Percentiles rank a stretch among this genome's conserved stretches.
These are phyloP conservation scores for Enteromius trimaculatus DNA, from an alignment of 2,797 vertebrate species.

Conservation along the genomic window DNA sequence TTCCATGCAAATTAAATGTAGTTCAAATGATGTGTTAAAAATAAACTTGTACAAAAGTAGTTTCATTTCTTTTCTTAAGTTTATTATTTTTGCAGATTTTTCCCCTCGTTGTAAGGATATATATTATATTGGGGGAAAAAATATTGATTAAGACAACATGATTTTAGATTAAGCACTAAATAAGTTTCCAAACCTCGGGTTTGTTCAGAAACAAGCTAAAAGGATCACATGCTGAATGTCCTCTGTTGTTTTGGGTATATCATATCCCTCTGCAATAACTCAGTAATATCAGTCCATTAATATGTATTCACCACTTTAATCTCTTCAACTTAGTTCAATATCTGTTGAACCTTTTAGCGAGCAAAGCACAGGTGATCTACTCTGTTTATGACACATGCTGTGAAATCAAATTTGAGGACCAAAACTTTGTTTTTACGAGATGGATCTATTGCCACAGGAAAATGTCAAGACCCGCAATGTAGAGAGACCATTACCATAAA, in stretches of 20 bases:
- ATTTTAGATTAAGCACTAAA: not conserved
- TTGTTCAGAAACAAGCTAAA: not conserved
- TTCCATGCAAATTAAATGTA: not conserved
- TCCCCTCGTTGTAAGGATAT: not conserved
- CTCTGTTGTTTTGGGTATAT: not conserved
- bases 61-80: not conserved
- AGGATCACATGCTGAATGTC: not conserved
- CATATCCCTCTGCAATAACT: constrained; percentile 2
- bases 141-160: not conserved
- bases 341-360: constrained; percentile 30
- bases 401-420: constrained; percentile 23
- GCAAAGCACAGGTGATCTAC: constrained; percentile 15
- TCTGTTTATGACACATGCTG: constrained; percentile 27
- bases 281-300: constrained; percentile 11
- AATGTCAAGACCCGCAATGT: constrained; percentile 46
- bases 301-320: constrained; percentile 16
- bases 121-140: not conserved
- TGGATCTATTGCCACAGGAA: constrained; percentile 36
- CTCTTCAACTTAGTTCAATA: constrained; percentile 8
- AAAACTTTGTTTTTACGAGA: constrained; percentile 35
- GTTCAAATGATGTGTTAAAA: not conserved
- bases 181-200: not conserved
- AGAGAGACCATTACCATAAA: constrained; percentile 33
- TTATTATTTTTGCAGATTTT: not conserved
- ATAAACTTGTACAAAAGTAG: not conserved